phyloP scores from a whole-genome alignment of 2,797 vertebrate species.

The Enteromius mattozi region DNA sequence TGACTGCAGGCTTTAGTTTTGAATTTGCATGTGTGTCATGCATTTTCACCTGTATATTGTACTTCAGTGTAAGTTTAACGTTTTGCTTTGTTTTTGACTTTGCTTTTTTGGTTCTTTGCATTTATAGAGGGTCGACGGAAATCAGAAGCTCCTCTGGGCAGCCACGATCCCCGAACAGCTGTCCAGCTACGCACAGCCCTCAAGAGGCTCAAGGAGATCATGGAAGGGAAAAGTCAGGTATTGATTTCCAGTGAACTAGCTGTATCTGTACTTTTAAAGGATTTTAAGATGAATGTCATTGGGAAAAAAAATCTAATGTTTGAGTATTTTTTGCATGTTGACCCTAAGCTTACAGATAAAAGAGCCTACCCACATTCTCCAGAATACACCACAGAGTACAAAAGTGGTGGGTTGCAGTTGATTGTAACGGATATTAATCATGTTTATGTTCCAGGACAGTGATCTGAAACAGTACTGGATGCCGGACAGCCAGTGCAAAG shows the following conservation, averaged over 20 bases:
- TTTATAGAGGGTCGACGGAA: slow-evolving; percentile 89
- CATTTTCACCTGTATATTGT: slow-evolving; percentile 24
- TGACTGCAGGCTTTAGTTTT: slow-evolving; percentile 2
- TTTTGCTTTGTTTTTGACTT: slow-evolving; percentile 25
- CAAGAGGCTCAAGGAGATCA: slow-evolving; percentile 97
- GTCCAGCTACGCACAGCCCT: slow-evolving; percentile 96
- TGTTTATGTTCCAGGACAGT: slow-evolving; percentile 82
- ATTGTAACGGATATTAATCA: background rate
- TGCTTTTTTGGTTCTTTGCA: slow-evolving; percentile 39
- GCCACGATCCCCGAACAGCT: slow-evolving; percentile 95
- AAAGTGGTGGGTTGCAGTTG: background rate
- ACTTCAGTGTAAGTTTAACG: background rate
- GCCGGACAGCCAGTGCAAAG: slow-evolving; percentile 98
- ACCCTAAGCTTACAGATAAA: background rate
- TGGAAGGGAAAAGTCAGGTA: slow-evolving; percentile 99
- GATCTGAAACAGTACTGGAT: slow-evolving; percentile 99
- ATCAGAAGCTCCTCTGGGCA: slow-evolving; percentile 85
- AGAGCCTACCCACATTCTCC: background rate
- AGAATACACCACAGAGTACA: background rate
- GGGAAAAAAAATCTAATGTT: background rate
- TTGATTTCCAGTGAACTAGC: background rate
- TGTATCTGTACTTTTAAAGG: background rate
- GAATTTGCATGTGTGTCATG: slow-evolving; percentile 42
- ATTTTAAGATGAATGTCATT: background rate
- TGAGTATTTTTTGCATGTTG: background rate